These are phyloP conservation scores for Aradus depressus DNA, from an alignment of 2,888 invertebrate genomes.

Conservation along the genomic window DNA sequence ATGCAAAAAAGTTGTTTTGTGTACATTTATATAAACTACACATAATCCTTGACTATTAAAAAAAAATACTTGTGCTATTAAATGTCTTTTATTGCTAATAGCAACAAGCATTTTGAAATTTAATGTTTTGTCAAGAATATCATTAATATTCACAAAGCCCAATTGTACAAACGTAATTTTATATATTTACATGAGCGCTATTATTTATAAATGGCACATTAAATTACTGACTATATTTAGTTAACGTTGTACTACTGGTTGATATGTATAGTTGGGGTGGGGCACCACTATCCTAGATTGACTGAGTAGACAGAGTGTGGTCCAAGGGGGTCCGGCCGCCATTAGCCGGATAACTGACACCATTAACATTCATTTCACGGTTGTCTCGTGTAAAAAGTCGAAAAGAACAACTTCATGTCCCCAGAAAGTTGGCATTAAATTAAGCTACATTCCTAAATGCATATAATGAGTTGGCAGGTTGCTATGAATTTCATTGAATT, in stretches of 20 bases:
- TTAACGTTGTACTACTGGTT: constrained; percentile 18
- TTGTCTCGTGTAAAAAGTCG: no score
- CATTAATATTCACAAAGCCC: constrained; percentile 18
- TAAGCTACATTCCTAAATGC: no score
- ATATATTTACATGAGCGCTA: constrained; percentile 18
- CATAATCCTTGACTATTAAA: constrained; percentile 14
- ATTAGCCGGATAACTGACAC: no score
- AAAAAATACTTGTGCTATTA: constrained; percentile 3
- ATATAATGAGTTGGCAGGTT: no score
- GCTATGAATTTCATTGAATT: no score
- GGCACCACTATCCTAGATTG: no score
- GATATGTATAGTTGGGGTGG: constrained; percentile 16
- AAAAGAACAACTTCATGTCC: no score
- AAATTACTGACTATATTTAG: constrained; percentile 15
- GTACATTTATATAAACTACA: constrained; percentile 13
- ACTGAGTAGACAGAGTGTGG: no score
- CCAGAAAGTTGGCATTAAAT: no score
- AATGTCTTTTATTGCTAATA: neutral
- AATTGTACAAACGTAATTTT: constrained; percentile 11
- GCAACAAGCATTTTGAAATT: neutral
- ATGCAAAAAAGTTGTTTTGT: constrained; percentile 14
- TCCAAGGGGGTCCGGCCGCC: no score
- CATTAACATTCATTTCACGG: no score
- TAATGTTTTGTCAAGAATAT: neutral
- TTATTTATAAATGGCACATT: constrained; percentile 19